Base-by-base conservation (phyloP, 92 coral and sea anemone species). In the Phymanthus crucifer region DNA sequence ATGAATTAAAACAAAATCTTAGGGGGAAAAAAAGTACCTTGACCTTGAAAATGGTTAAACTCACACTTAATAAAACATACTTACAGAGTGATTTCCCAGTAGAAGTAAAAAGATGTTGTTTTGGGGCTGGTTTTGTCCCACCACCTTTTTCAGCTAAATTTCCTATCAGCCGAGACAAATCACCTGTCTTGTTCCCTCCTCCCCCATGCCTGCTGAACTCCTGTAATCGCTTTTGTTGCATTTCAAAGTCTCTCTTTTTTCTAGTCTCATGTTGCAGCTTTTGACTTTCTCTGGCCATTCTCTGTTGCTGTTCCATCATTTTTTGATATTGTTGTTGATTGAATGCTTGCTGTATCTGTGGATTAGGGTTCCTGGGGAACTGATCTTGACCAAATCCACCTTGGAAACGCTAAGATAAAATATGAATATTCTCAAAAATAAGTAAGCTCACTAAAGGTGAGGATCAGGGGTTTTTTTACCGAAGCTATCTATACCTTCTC, bases 221-320 rank as follows among this genome's bases (percentile, higher is more conserved):
- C 80, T 92, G 91, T 66, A 93, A 77, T 36, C 85, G 88, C 71
- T 90, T 83, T 70, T 93, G 97, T 54, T 95, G 94, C 54, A 87
- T 83, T 83, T 95, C 99, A 91, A 93, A 87, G 10, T 87, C 85
- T 73, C 85, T 85, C 87, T 93, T 93, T 81, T 89, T 95, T 43
- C 80, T 85, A 14, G 89, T 12, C 66, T 93, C 93, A 35, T 86
- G 91, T 72, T 86, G 81, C 67, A 84, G 89, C 77, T 90, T 90
- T 35, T 84, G 80, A 10, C 83, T 82, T 70, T 84, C 89, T 82
- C 91, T 92, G 71, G 93, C 91, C 31, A 79, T 83, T 74, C 83
- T 93, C 70, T 90, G 92, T 54, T 91, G 96, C 46, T 92, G 90
- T 19, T 84, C 86, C 21, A 92, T 82, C 86, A 88, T 80, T 32